phyloP scores from a whole-genome alignment of 1,140 invertebrate genomes.

The Akabosia matsudoensis region DNA sequence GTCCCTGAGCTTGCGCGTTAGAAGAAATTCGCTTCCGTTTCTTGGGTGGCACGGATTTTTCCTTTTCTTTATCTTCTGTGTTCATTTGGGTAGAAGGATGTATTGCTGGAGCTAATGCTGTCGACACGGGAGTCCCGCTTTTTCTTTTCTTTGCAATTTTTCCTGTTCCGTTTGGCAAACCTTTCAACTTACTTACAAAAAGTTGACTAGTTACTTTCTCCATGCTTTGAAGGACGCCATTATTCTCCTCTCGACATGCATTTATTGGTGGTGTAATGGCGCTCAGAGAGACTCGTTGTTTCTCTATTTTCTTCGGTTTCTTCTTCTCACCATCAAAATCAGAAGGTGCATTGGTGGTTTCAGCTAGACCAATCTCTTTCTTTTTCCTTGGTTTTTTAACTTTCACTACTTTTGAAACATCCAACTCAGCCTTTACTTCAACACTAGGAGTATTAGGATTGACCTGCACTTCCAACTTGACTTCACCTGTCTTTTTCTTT shows the following conservation, averaged over 20 bases:
- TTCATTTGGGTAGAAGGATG: neutral
- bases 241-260: neutral
- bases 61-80: conserved; percentile 8
- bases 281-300: neutral
- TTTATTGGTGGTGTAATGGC: neutral
- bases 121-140: neutral
- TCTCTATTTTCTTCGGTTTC: neutral
- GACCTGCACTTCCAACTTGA: too few species aligned
- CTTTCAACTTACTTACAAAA: neutral
- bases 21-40: conserved; percentile 3
- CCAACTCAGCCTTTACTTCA: neutral
- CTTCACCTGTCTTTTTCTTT: conserved; percentile 3
- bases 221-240: neutral
- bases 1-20: neutral
- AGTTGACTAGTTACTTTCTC: conserved; percentile 16
- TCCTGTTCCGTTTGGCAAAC: neutral
- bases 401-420: too few species aligned
- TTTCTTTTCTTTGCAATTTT: neutral
- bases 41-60: conserved; percentile 9
- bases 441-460: too few species aligned
- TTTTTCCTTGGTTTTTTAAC: neutral
- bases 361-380: neutral
- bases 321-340: neutral
- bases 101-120: neutral
- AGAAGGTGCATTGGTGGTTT: neutral